Evolutionary conservation across 2,888 invertebrate genomes (phyloP), one percentile per base, ranked within the genome.

Genomic region (Lasioglossum marginatum): DNA sequence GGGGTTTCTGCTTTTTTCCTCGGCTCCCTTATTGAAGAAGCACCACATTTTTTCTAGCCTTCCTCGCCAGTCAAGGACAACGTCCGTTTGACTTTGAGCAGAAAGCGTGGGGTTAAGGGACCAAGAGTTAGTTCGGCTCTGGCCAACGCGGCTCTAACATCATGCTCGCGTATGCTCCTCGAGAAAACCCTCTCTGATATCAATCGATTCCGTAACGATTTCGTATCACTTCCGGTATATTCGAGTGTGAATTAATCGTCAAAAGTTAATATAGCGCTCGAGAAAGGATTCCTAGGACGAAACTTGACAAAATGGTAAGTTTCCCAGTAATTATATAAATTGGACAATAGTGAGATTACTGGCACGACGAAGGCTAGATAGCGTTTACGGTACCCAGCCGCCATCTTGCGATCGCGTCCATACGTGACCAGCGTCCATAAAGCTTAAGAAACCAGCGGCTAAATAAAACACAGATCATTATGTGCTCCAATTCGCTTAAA

Each of bases 41-140:
- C 77, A 57, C 31, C 73, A 77, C 78, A 43, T 23, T 83, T 82
- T 88, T 88, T 88, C 89, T 85, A 79, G 87, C 60, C 52, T 48
- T 63, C 16, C 82, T 23, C 81, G 78, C 8, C 34, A 66, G 81
- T 79, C 92, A 93, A 93, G 93, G 94, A 92, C 92, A 90, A 83
- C 87, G 88, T 84, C 91, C 88, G 91, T 91, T 90, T 91, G 90
- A 91, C 88, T 87, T 87, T 66, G 70, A 79, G 78, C 79, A 87
- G 88, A 86, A 86, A 87, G 80, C 87, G 92, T 92, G 91, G 93
- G 92, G 93, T 94, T 94, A 93, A 93, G 87, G 80, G 82, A 85
- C 85, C 89, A 82, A 75, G 89, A 89, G 92, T 93, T 93, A 94
- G 94, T 94, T 93, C 86, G 82, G 82, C 88, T 87, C 85, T 83